Percentiles rank a stretch among this genome's conserved stretches.
phyloP scores from a whole-genome alignment of 2,113 vertebrate genomes.

The Hippocampus barbouri region DNA sequence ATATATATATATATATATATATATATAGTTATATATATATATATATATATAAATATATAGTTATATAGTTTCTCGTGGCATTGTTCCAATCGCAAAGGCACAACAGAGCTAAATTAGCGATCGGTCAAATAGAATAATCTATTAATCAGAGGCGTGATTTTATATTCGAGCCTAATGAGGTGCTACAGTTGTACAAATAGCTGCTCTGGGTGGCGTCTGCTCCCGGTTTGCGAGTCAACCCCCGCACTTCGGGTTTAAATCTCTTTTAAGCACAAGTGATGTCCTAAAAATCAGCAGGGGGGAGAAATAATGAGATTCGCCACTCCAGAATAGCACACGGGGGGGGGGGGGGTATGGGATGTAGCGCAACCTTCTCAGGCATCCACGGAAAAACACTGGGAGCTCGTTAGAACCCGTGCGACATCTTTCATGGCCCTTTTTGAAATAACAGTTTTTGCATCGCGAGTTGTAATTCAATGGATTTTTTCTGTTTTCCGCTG shows the following conservation, averaged over 20 bases:
- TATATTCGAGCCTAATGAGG: slow-evolving; percentile 3
- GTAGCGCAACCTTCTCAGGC: slow-evolving; percentile 14
- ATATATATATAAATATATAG: not conserved
- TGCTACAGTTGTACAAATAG: slow-evolving; percentile 10
- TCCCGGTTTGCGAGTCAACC: slow-evolving; percentile 11
- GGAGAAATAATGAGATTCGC: slow-evolving; percentile 39
- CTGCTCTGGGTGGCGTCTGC: slow-evolving; percentile 14
- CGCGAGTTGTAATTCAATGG: slow-evolving; percentile 3
- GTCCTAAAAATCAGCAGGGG: slow-evolving; percentile 32
- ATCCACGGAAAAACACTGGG: slow-evolving; percentile 11
- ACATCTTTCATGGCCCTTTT: slow-evolving; percentile 2
- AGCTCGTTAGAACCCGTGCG: slow-evolving; percentile 12
- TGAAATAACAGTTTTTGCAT: slow-evolving; percentile 4
- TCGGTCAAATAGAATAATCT: slow-evolving; percentile 20
- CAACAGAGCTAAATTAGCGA: not conserved
- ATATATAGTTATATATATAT: not conserved
- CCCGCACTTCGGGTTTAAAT: slow-evolving; percentile 6
- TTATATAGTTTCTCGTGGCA: not conserved
- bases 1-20: not conserved
- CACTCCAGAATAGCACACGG: not conserved
- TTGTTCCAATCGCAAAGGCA: not conserved
- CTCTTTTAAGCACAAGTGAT: slow-evolving; percentile 3
- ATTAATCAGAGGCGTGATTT: slow-evolving; percentile 22
- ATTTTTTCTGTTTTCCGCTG: not conserved
- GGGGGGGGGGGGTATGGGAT: slow-evolving; percentile 1